phyloP scores from a whole-genome alignment of 2,888 invertebrate species.

The Amphiduros pacificus region DNA sequence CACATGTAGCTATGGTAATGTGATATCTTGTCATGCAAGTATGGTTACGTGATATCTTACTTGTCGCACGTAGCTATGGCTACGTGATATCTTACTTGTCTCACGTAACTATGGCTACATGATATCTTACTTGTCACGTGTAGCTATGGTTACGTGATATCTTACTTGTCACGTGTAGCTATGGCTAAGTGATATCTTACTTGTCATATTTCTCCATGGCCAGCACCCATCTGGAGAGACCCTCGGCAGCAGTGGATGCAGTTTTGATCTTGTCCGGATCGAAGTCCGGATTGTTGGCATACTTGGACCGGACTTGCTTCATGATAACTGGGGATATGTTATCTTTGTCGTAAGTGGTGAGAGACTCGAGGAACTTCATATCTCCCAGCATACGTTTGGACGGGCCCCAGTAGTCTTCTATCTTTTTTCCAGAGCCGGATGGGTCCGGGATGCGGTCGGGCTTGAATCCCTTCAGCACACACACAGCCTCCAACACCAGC shows the following conservation, averaged over 20 bases:
- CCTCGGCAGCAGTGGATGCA: constrained; percentile 88
- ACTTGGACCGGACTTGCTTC: constrained; percentile 59
- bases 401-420: constrained; percentile 60
- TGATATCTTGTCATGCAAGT: too few relatives aligned
- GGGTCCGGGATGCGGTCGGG: constrained; percentile 60
- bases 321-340: constrained; percentile 55
- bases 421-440: constrained; percentile 58
- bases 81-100: too few relatives aligned
- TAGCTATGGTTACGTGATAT: too few relatives aligned
- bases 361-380: constrained; percentile 58
- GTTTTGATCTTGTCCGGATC: constrained; percentile 87
- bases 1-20: too few relatives aligned
- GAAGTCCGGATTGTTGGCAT: constrained; percentile 76
- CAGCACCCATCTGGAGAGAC: constrained; percentile 62
- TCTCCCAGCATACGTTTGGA: constrained; percentile 59
- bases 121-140: too few relatives aligned
- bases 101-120: too few relatives aligned
- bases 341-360: constrained; percentile 58
- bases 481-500: constrained; percentile 60
- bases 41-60: too few relatives aligned
- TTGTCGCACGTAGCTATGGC: too few relatives aligned
- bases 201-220: constrained; percentile 61
- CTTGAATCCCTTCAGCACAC: constrained; percentile 59
- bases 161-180: not conserved
- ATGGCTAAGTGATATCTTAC: constrained; percentile 30